A percentile compares a stretch with the other conserved stretches of the same genome.
These are phyloP conservation scores for Corythoichthys haematopterus DNA, from an alignment of 2,113 vertebrate genomes.

Conservation along the genomic window DNA sequence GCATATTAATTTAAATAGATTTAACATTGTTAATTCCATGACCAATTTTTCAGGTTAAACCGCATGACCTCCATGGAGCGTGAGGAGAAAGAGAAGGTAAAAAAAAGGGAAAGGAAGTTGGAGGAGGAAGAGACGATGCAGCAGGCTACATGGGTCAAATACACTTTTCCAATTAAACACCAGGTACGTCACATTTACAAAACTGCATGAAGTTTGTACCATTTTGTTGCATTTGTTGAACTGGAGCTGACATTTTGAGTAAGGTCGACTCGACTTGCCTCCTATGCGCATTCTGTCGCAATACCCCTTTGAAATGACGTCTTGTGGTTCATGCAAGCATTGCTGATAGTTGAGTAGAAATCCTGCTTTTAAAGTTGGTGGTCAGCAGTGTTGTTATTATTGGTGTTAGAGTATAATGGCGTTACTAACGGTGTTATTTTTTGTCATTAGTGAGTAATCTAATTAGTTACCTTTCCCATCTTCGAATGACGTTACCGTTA, in stretches of 20 bases:
- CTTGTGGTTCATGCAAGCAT: not conserved
- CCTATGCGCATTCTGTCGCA: constrained; percentile 2
- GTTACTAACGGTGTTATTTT: no score
- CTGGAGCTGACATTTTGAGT: not conserved
- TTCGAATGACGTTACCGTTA: no score
- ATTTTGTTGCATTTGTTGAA: not conserved
- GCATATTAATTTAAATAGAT: not conserved
- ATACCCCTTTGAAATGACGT: constrained; percentile 28
- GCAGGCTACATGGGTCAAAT: constrained; percentile 96
- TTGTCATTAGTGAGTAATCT: no score
- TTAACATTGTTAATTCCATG: not conserved
- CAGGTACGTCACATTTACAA: constrained; percentile 72
- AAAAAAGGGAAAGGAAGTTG: constrained; percentile 92
- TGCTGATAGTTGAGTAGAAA: no score
- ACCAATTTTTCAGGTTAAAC: constrained; percentile 74
- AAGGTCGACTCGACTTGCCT: not conserved
- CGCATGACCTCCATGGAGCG: constrained; percentile 96
- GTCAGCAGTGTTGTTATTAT: no score
- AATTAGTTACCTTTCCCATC: no score
- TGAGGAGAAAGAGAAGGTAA: constrained; percentile 94
- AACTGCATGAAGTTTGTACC: not conserved
- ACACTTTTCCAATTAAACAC: constrained; percentile 93
- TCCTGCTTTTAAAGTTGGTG: no score
- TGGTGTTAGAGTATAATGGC: no score
- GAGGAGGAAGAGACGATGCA: constrained; percentile 96